These are phyloP conservation scores for Harmothoe impar DNA, from an alignment of 2,888 invertebrate species.

Conservation along the genomic window DNA sequence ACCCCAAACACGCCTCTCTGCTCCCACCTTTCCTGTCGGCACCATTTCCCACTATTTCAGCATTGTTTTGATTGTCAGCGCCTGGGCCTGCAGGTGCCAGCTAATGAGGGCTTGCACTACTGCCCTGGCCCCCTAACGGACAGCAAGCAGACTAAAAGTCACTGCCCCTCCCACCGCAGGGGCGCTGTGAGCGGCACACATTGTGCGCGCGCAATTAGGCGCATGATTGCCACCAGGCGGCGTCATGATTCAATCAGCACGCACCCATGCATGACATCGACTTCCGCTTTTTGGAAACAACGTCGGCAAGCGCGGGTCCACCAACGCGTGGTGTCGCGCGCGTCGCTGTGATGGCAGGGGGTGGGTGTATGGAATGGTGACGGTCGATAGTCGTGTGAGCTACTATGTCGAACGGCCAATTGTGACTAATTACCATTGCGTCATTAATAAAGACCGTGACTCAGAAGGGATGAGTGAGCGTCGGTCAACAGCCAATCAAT, in stretches of 20 bases:
- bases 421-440: not conserved
- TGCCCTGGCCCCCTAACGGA: not conserved
- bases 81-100: not conserved
- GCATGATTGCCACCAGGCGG: constrained; percentile 57
- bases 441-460: not conserved
- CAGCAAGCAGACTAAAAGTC: not conserved
- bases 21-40: too few species aligned
- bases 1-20: too few species aligned
- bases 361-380: not conserved
- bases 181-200: not conserved
- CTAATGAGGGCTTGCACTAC: not conserved
- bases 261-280: not conserved
- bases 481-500: constrained; percentile 20
- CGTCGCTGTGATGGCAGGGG: not conserved
- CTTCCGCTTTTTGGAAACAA: constrained; percentile 13
- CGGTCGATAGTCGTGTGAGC: not conserved
- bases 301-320: not conserved
- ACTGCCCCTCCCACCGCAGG: not conserved
- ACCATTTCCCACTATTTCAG: not conserved
- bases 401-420: constrained; percentile 30
- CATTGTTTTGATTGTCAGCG: not conserved
- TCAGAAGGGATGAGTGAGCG: not conserved
- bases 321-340: too few species aligned
- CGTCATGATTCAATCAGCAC: constrained; percentile 41
- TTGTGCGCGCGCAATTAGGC: constrained; percentile 61